These are phyloP conservation scores for Gnathonemus longibarbis DNA, from an alignment of 2,113 vertebrate species.

Conservation along the genomic window DNA sequence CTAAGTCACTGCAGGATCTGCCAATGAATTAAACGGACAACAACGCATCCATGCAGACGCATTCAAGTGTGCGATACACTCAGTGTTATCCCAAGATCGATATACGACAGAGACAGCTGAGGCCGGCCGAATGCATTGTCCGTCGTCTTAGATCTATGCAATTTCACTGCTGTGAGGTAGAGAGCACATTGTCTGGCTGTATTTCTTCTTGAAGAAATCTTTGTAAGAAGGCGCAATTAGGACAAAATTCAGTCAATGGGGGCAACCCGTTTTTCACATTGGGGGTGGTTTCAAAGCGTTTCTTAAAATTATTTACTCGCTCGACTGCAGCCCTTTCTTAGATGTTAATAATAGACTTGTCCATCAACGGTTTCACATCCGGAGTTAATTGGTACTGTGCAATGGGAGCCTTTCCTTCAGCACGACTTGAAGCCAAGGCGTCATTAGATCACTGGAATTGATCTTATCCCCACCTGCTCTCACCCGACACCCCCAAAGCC, in stretches of 20 bases:
- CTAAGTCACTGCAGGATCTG: neutral
- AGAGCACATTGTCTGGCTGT: neutral
- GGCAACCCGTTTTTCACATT: neutral
- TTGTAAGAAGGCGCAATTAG: neutral
- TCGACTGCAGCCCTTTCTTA: neutral
- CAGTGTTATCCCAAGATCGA: neutral
- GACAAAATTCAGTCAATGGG: conserved; percentile 11
- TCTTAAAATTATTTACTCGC: conserved; percentile 14
- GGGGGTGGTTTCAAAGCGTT: neutral
- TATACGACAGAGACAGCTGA: neutral
- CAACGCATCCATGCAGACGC: neutral
- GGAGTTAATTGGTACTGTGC: conserved; percentile 17
- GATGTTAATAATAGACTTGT: conserved; percentile 18
- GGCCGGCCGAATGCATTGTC: neutral
- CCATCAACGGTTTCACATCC: neutral
- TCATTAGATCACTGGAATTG: conserved; percentile 19
- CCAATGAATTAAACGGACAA: neutral
- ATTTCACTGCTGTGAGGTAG: neutral
- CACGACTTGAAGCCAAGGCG: neutral
- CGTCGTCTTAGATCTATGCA: neutral
- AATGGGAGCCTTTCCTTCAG: neutral
- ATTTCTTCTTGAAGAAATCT: neutral
- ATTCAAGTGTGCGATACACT: neutral
- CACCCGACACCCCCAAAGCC: neutral
- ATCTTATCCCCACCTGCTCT: conserved; percentile 16